Evolutionary conservation across 1,140 invertebrate genomes (phyloP), one percentile per base, ranked within the genome.

Genomic region (Elymnias hypermnestra): DNA sequence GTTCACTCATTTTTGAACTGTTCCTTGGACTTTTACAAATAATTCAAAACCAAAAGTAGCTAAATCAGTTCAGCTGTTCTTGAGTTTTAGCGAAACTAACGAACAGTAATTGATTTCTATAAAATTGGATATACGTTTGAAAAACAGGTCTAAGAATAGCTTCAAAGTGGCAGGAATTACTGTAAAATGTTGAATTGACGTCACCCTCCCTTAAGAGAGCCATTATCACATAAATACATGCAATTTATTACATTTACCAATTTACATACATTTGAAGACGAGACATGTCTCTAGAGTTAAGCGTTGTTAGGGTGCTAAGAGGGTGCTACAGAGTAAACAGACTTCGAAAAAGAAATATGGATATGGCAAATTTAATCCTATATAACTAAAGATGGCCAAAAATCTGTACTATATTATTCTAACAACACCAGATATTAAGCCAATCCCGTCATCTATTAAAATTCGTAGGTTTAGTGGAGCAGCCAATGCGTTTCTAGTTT

Each of bases 201-300:
- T 15, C 53, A 59, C 54, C 57, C 43, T 61, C 50, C 43, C 55
- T 57, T 70, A 68, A 63, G 36, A 52, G 54, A 53, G 49, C 73
- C 69, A 74, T 79, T 76, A 73, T 62, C 41, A 63, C 63, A 75
- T 73, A 81, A 78, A 78, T 78, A 77, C 68, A 71, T 74, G 67
- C 75, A 79, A 83, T 81, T 83, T 81, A 81, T 83, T 74, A 81
- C 65, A 72, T 81, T 79, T 67, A 81, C 68, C 71, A 77, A 81
- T 83, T 81, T 83, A 79, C 79, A 83, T 83, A 79, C 58, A 79
- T 68, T 63, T 63, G 67, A 53, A 59, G 67, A 67, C 52, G 48
- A 33, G 53, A 54, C 50, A 53, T 49, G 57, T 63, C 51, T 49
- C 54, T 52, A 26, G 52, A 67, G 62, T 73, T 70, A 74, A 72